Evolutionary conservation across 2,797 vertebrate genomes (phyloP).

Genomic region (Morelia viridis): DNA sequence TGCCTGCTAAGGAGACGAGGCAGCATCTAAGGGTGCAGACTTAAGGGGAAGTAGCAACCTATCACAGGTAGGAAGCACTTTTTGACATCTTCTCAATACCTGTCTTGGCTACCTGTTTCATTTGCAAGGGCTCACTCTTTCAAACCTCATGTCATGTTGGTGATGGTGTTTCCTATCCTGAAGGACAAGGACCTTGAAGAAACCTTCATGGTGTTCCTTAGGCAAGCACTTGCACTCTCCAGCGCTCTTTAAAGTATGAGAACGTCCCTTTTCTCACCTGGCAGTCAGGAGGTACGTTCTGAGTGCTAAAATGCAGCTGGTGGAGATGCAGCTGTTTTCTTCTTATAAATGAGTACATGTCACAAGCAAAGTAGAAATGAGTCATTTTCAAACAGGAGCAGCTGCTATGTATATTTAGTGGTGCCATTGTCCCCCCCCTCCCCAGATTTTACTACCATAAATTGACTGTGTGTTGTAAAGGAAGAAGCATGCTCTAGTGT

Average conservation of each 20-base stretch:
- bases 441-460: conserved; percentile 65
- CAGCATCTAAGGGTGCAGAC: conserved; percentile 61
- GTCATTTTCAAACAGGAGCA: conserved; percentile 66
- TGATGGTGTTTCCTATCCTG: conserved; percentile 5
- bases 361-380: conserved; percentile 70
- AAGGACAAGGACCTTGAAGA: conserved; percentile 13
- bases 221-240: conserved; percentile 42
- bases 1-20: conserved; percentile 60
- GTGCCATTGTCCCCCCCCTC: conserved; percentile 44
- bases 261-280: conserved; percentile 53
- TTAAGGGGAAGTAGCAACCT: conserved; percentile 71
- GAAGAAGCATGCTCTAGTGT: conserved; percentile 54
- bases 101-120: conserved; percentile 59
- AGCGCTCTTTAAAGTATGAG: conserved; percentile 47
- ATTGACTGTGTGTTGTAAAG: conserved; percentile 56
- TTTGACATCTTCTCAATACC: conserved; percentile 65
- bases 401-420: conserved; percentile 69
- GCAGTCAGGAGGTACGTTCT: conserved; percentile 40
- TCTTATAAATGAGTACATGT: conserved; percentile 45
- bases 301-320: conserved; percentile 63
- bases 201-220: conserved; percentile 76
- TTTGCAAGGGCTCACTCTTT: conserved; percentile 68
- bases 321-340: conserved; percentile 65
- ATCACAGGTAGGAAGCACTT: conserved; percentile 68
- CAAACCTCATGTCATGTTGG: conserved; percentile 53